A percentile compares a stretch with the other conserved stretches of the same genome.
Evolutionary conservation across 2,888 invertebrate genomes (phyloP).

Genomic region (Coleophora flavipennella): DNA sequence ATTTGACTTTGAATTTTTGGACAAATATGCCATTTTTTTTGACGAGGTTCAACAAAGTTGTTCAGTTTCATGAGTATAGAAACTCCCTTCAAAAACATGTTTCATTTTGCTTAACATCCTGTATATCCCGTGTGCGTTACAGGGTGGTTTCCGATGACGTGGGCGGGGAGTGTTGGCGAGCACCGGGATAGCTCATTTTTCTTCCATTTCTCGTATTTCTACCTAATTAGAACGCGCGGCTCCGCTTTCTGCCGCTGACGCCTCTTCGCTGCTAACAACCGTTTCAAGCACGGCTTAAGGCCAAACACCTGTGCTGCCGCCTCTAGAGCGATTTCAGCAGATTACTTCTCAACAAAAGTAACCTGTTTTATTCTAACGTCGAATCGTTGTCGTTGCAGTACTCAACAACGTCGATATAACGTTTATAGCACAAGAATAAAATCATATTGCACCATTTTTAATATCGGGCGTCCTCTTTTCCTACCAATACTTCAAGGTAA

Average conservation of each 20-base stretch:
- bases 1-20: no score
- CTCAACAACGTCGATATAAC: neutral
- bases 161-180: conserved; percentile 6
- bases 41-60: no score
- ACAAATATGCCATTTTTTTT: no score
- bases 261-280: conserved; percentile 38
- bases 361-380: no score
- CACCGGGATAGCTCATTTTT: conserved; percentile 21
- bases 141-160: no score
- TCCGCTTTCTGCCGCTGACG: conserved; percentile 24
- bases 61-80: no score
- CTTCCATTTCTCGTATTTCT: conserved; percentile 40
- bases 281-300: conserved; percentile 46
- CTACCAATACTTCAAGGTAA: conserved; percentile 43
- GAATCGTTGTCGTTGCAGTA: no score
- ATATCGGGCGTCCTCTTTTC: conserved; percentile 35
- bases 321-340: conserved; percentile 14
- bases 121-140: no score
- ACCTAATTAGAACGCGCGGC: conserved; percentile 41
- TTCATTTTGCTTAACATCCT: no score
- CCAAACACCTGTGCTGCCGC: conserved; percentile 44
- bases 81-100: no score
- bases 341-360: neutral
- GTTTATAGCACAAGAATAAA: conserved; percentile 6
- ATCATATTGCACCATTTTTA: conserved; percentile 24